Percentiles rank a stretch among this genome's conserved stretches.
Conservation (phyloP, 2,888 invertebrate species). For the Cantharis flavilabris region DNA sequence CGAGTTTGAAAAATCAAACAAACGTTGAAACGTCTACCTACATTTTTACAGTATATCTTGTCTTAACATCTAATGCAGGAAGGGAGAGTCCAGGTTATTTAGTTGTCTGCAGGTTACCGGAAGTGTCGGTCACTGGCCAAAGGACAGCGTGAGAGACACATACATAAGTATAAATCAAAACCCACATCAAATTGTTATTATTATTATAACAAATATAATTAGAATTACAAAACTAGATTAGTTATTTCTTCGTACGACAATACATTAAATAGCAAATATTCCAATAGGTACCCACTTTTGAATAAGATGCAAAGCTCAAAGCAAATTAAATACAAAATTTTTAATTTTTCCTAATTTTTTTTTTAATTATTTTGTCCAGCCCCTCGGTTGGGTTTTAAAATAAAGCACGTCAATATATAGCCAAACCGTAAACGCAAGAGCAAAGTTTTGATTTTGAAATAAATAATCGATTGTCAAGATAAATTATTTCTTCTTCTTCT, state of each 20-base stretch:
- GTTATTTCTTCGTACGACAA: not conserved
- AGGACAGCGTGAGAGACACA: conserved; percentile 44
- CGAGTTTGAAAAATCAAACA: not conserved
- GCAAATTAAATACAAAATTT: too few relatives aligned
- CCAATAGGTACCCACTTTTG: not conserved
- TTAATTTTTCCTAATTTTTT: too few relatives aligned
- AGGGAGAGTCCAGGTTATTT: conserved; percentile 41
- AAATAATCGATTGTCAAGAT: too few relatives aligned
- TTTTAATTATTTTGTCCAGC: too few relatives aligned
- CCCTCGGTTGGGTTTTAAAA: too few relatives aligned
- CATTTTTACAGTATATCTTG: conserved; percentile 33
- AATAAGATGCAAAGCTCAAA: too few relatives aligned
- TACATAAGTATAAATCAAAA: conserved; percentile 33
- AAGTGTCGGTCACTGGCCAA: conserved; percentile 45
- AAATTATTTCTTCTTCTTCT: too few relatives aligned
- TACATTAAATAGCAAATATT: not conserved
- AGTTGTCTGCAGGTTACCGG: conserved; percentile 41
- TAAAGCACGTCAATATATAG: too few relatives aligned
- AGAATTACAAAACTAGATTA: not conserved
- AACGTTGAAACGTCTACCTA: not conserved
- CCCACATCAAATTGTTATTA: conserved; percentile 28
- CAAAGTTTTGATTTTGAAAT: too few relatives aligned
- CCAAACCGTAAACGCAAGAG: too few relatives aligned
- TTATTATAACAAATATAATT: conserved; percentile 8
- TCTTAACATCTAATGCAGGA: conserved; percentile 38